These are phyloP conservation scores for Chelon auratus DNA, from an alignment of 2,797 vertebrate species.

Conservation along the genomic window DNA sequence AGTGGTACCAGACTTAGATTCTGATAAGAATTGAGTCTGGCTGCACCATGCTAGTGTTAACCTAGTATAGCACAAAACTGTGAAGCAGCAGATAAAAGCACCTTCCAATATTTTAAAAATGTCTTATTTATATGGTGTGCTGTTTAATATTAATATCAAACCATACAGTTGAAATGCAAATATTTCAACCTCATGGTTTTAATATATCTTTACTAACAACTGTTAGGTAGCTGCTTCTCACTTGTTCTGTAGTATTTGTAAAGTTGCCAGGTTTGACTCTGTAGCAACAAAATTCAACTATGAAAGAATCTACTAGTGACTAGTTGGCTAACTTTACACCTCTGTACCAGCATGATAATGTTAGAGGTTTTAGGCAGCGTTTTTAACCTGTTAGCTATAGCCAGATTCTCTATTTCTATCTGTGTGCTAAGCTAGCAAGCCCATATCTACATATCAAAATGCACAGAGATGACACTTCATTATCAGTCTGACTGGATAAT, in stretches of 20 bases:
- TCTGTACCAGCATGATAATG: background rate
- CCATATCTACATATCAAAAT: slow-evolving; percentile 3
- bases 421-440: background rate
- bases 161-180: background rate
- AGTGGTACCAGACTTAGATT: no score
- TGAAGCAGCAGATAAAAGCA: background rate
- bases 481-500: slow-evolving; percentile 20
- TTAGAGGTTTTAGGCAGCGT: background rate
- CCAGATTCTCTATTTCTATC: slow-evolving; percentile 4
- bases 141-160: background rate
- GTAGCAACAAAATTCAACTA: background rate
- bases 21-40: no score
- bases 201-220: background rate
- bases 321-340: slow-evolving; percentile 20
- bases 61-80: background rate
- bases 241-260: background rate
- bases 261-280: background rate
- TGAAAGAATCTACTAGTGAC: background rate
- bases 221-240: background rate
- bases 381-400: slow-evolving; percentile 4
- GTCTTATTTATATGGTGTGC: slow-evolving; percentile 4
- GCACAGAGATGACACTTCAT: slow-evolving; percentile 46
- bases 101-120: background rate
- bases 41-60: background rate
- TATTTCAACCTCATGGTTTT: background rate